Base-by-base conservation (phyloP, 2,113 vertebrate species). In the Taxidea taxus region DNA sequence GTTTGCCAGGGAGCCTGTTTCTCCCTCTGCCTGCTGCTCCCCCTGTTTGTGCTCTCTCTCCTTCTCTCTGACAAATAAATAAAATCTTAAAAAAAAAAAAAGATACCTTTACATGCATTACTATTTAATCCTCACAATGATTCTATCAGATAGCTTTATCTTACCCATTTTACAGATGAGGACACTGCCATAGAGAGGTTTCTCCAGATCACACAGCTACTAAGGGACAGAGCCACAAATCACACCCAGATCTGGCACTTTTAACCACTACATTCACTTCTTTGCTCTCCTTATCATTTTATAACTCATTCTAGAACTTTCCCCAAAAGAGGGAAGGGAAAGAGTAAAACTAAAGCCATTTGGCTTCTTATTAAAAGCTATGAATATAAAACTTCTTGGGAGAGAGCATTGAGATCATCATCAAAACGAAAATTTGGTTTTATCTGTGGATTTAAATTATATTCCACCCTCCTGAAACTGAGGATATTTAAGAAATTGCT, bases 321-420 rank as follows among this genome's bases (percentile, higher is more conserved):
- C 37, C 75, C 10, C 25, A 29, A 87, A 54, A 78, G 7, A 7
- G 5, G 70, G 25, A 75, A 56, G 31, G 68, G 12, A 54, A 89
- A 87, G 47, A 58, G 88, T 23, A 75, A 97, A 96, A 77, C 27
- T 42, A 42, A 56, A 86, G 37, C 14, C 72, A 44, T 66, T 42
- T 54, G 80, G 29, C 77, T 96, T 91, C 89, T 93, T 66, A 81
- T 51, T 82, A 54, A 70, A 72, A 92, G 47, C 83, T 91, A 56
- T 21, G 60, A 39, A 91, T 82, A 80, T 21, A 93, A 39, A 75
- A 31, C 27, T 87, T 90, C 78, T 75, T 78, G 42, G 47, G 31
- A 84, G 7, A 72, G 47, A 56, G 62, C 74, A 9, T n/a, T 86
- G 60, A 29, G 44, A 64, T 47, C 39, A 37, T n/a, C 82, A 12